phyloP scores from a whole-genome alignment of 2,797 vertebrate genomes.

The Ceryle rudis region DNA sequence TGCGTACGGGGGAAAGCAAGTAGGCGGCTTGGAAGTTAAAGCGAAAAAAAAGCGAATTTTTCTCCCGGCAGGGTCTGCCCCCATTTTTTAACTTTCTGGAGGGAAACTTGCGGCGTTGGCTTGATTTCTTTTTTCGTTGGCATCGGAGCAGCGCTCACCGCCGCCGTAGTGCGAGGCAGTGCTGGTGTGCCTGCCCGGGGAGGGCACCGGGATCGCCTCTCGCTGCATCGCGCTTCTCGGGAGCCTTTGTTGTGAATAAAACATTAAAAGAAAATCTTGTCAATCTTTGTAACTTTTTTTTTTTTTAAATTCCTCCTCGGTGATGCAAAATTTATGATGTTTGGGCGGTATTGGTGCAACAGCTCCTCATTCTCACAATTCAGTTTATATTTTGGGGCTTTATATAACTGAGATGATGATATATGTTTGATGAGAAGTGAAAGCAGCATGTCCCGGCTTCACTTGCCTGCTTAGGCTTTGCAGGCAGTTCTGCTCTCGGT shows the following conservation, averaged over 20 bases:
- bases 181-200: not conserved
- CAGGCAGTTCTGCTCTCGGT: not conserved
- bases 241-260: conserved; percentile 24
- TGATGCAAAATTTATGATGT: conserved; percentile 40
- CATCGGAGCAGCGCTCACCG: not conserved
- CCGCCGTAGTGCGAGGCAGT: not conserved
- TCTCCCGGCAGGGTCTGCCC: not conserved
- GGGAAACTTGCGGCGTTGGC: not conserved
- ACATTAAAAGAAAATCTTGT: conserved; percentile 1
- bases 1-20: not conserved
- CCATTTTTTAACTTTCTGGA: conserved; percentile 10
- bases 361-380: conserved; percentile 27
- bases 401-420: conserved; percentile 12
- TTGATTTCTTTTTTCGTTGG: not conserved
- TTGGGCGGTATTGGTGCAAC: conserved; percentile 43
- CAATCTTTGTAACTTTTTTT: not conserved
- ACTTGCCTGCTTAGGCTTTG: not conserved
- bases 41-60: not conserved
- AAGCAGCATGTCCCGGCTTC: not conserved
- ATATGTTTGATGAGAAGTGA: not conserved
- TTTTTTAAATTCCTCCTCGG: not conserved
- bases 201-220: not conserved
- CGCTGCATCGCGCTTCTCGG: not conserved
- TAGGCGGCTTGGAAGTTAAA: not conserved
- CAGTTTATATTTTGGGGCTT: conserved; percentile 45